A percentile compares a stretch with the other conserved stretches of the same genome.
Evolutionary conservation across 2,113 vertebrate species (phyloP).

Genomic region (Callipepla squamata): DNA sequence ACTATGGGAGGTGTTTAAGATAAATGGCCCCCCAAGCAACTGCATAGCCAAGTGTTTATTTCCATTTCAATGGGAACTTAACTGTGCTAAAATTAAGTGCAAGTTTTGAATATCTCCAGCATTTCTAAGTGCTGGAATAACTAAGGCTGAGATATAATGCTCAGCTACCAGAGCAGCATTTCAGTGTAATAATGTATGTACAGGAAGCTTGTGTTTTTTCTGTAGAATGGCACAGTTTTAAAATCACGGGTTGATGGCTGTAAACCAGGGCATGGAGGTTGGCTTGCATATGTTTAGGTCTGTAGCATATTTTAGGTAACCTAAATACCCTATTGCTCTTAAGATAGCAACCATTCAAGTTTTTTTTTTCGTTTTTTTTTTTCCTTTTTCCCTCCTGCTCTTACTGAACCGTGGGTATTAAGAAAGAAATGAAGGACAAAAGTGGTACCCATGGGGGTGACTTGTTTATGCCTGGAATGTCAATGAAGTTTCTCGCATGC

Average conservation of each 20-base stretch:
- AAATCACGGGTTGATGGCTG: background rate
- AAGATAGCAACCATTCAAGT: background rate
- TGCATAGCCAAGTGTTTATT: background rate
- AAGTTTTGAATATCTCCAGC: background rate
- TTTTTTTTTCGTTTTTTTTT: background rate
- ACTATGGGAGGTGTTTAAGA: background rate
- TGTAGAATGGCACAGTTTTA: background rate
- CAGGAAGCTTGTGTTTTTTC: background rate
- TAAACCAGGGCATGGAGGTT: background rate
- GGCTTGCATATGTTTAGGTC: background rate
- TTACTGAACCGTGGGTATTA: background rate
- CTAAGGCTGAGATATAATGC: background rate
- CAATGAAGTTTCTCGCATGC: background rate
- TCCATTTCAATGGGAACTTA: background rate
- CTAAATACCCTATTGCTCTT: background rate
- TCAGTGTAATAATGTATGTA: background rate
- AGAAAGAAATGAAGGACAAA: background rate
- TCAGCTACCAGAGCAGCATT: background rate
- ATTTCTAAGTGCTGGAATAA: background rate
- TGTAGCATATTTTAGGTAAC: background rate
- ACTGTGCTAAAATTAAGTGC: background rate
- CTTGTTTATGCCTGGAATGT: background rate
- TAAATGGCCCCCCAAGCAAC: background rate
- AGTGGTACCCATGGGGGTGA: background rate
- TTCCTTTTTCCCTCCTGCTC: background rate